Evolutionary conservation across 1,140 invertebrate species (phyloP).

Genomic region (Drosophila jambulina): DNA sequence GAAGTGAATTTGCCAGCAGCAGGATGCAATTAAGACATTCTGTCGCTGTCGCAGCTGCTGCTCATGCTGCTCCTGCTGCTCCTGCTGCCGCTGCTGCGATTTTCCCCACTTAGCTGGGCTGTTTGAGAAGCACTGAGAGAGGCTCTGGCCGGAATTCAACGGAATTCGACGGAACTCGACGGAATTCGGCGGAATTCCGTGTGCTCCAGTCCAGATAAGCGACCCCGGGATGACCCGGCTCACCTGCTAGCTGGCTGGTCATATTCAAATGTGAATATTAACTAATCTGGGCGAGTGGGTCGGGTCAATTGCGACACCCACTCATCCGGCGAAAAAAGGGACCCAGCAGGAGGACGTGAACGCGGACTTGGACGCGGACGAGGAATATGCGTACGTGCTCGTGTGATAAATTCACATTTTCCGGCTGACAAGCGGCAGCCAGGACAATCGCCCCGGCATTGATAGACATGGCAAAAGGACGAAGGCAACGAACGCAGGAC

Average conservation of each 20-base stretch:
- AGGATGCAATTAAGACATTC: conserved; percentile 81
- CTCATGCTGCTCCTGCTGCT: conserved; percentile 22
- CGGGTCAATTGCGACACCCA: conserved; percentile 42
- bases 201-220: conserved; percentile 40
- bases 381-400: conserved; percentile 80
- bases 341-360: conserved; percentile 11
- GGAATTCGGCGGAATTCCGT: conserved; percentile 14
- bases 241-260: conserved; percentile 27
- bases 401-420: conserved; percentile 84
- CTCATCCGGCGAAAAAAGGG: conserved; percentile 40
- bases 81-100: conserved; percentile 24
- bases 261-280: conserved; percentile 74
- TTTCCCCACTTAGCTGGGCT: conserved; percentile 7
- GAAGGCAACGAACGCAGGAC: neutral
- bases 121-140: conserved; percentile 9
- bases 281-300: conserved; percentile 55
- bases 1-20: conserved; percentile 81
- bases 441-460: conserved; percentile 68
- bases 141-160: conserved; percentile 8
- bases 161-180: neutral
- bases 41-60: conserved; percentile 30
- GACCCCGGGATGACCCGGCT: neutral
- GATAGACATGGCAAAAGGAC: conserved; percentile 62
- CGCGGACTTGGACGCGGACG: conserved; percentile 2
- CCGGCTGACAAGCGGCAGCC: conserved; percentile 61